Evolutionary conservation across 2,888 invertebrate species (phyloP).

Genomic region (Halictus quadricinctus): DNA sequence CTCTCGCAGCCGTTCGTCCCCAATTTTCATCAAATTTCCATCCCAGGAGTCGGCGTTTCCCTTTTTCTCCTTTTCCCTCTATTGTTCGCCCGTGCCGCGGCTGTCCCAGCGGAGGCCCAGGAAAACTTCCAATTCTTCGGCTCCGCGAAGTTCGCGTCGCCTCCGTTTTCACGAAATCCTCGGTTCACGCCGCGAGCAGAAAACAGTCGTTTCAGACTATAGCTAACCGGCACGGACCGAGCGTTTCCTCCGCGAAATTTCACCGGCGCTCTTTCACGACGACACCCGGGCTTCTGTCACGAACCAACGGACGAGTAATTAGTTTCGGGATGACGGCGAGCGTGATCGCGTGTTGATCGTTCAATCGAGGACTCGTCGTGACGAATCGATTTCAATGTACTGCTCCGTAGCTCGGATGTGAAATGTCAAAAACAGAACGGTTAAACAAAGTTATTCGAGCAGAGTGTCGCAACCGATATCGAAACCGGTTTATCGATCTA

Average conservation of each 20-base stretch:
- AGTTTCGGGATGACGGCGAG: constrained; percentile 6
- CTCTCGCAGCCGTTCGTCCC: background rate
- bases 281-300: background rate
- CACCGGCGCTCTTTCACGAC: constrained; percentile 19
- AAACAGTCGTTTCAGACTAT: constrained; percentile 34
- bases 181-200: constrained; percentile 32
- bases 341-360: constrained; percentile 1
- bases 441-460: background rate
- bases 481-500: background rate
- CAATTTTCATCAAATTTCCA: constrained; percentile 52
- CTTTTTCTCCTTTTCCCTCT: background rate
- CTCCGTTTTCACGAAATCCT: constrained; percentile 53
- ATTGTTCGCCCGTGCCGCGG: background rate
- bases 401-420: background rate
- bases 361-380: background rate
- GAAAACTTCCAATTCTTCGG: constrained; percentile 52
- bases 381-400: background rate
- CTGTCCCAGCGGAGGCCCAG: constrained; percentile 19
- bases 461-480: background rate
- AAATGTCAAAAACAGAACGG: background rate
- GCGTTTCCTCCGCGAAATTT: constrained; percentile 31
- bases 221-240: background rate
- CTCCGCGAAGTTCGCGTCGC: constrained; percentile 53
- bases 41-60: background rate
- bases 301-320: background rate